These are phyloP conservation scores for Patella pellucida DNA, from an alignment of 2,888 invertebrate species.

Conservation along the genomic window DNA sequence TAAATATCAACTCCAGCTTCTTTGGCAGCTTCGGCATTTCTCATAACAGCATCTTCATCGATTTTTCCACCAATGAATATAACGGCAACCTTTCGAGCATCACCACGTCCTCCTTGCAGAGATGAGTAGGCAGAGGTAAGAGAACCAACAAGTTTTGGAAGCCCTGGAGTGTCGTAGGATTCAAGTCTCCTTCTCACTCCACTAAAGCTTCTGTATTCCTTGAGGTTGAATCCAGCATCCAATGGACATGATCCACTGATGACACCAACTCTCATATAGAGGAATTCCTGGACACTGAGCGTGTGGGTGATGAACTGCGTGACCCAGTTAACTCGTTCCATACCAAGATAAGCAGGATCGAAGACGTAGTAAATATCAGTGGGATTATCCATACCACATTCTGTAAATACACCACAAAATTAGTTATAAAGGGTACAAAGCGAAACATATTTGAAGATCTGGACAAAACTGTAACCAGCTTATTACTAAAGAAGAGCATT, in stretches of 20 bases:
- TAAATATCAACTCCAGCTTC: not conserved
- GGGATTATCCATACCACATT: slow-evolving; percentile 24
- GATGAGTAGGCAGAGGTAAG: slow-evolving; percentile 11
- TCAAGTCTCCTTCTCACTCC: slow-evolving; percentile 10
- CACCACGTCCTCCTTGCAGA: not conserved
- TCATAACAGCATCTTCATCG: not conserved
- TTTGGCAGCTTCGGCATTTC: not conserved
- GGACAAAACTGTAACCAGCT: no score
- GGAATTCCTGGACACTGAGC: slow-evolving; percentile 20
- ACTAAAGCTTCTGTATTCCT: slow-evolving; percentile 10
- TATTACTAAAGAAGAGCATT: no score
- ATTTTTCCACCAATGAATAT: slow-evolving; percentile 25
- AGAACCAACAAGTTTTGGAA: slow-evolving; percentile 13
- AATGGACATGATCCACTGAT: slow-evolving; percentile 29
- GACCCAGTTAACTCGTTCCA: slow-evolving; percentile 31
- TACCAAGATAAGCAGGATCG: slow-evolving; percentile 31
- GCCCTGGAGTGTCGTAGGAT: slow-evolving; percentile 16
- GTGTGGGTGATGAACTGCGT: slow-evolving; percentile 33
- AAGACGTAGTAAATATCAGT: slow-evolving; percentile 35
- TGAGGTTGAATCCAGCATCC: slow-evolving; percentile 28
- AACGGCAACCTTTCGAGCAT: slow-evolving; percentile 21
- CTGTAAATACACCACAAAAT: slow-evolving; percentile 3
- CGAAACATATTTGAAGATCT: no score
- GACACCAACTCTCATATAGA: slow-evolving; percentile 15
- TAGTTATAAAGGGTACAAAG: no score